phyloP scores from a whole-genome alignment of 1,140 invertebrate genomes.

The Calosoma granatense region DNA sequence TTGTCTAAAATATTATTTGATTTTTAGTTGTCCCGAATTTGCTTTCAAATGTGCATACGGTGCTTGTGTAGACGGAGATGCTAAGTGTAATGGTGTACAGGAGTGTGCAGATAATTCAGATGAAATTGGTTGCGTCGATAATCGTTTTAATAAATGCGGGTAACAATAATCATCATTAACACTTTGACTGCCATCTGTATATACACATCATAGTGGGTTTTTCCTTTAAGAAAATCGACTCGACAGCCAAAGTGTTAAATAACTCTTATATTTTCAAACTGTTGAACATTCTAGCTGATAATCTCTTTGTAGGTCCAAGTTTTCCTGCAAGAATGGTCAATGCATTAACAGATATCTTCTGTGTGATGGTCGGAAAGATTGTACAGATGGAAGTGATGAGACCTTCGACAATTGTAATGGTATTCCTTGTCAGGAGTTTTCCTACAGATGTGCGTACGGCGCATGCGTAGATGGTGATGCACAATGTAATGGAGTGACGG shows the following conservation, averaged over 20 bases:
- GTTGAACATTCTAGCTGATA: no score
- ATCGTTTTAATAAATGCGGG: slow-evolving; percentile 9
- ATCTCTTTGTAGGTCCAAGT: slow-evolving; percentile 29
- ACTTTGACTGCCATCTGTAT: background rate
- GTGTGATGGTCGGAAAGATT: slow-evolving; percentile 41
- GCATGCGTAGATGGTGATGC: slow-evolving; percentile 43
- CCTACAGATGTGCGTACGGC: slow-evolving; percentile 48
- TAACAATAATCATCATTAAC: no score
- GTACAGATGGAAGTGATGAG: slow-evolving; percentile 54
- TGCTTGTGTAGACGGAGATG: slow-evolving; percentile 38
- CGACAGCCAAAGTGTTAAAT: no score
- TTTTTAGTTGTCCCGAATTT: slow-evolving; percentile 22
- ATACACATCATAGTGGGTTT: no score
- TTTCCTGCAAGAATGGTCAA: slow-evolving; percentile 43
- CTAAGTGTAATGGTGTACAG: slow-evolving; percentile 42
- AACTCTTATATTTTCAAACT: no score
- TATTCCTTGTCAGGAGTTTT: slow-evolving; percentile 4
- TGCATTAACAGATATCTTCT: slow-evolving; percentile 44
- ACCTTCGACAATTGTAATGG: slow-evolving; percentile 31
- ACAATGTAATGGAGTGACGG: slow-evolving; percentile 44
- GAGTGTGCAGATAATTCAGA: slow-evolving; percentile 50
- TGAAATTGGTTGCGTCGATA: slow-evolving; percentile 32
- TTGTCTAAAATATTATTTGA: background rate
- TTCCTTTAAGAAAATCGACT: no score
- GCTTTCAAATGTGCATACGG: slow-evolving; percentile 42